phyloP scores from a whole-genome alignment of 1,140 invertebrate species.

The Lepidurus apus region DNA sequence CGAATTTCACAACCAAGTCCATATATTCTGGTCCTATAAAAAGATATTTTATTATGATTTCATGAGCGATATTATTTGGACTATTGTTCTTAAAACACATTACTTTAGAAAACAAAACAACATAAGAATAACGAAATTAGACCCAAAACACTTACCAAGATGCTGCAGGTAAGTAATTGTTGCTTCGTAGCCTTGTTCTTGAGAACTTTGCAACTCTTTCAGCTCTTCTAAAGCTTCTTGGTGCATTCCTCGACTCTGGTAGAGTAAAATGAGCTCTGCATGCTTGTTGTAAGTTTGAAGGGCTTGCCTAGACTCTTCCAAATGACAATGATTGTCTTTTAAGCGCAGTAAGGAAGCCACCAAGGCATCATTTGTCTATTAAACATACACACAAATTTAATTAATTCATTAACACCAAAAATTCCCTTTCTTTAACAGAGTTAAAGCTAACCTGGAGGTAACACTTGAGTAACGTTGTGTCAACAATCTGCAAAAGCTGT shows the following conservation, averaged over 20 bases:
- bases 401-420: neutral
- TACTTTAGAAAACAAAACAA: neutral
- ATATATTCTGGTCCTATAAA: slow-evolving; percentile 68
- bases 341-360: slow-evolving; percentile 82
- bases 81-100: neutral
- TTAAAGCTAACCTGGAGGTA: slow-evolving; percentile 70
- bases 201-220: slow-evolving; percentile 52
- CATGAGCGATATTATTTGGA: neutral
- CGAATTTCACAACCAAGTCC: slow-evolving; percentile 87
- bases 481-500: slow-evolving; percentile 81
- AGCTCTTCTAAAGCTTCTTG: slow-evolving; percentile 84
- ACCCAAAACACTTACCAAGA: slow-evolving; percentile 55
- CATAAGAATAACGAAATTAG: neutral
- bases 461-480: slow-evolving; percentile 92
- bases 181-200: slow-evolving; percentile 52
- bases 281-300: slow-evolving; percentile 80
- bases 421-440: neutral
- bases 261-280: slow-evolving; percentile 90
- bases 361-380: slow-evolving; percentile 87
- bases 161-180: slow-evolving; percentile 90
- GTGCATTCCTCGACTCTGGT: slow-evolving; percentile 88
- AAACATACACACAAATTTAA: slow-evolving; percentile 38
- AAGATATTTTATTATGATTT: slow-evolving; percentile 33
- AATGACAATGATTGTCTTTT: slow-evolving; percentile 82
- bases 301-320: slow-evolving; percentile 88